These are phyloP conservation scores for Pedicia rivosa DNA, from an alignment of 2,888 invertebrate genomes.

Conservation along the genomic window DNA sequence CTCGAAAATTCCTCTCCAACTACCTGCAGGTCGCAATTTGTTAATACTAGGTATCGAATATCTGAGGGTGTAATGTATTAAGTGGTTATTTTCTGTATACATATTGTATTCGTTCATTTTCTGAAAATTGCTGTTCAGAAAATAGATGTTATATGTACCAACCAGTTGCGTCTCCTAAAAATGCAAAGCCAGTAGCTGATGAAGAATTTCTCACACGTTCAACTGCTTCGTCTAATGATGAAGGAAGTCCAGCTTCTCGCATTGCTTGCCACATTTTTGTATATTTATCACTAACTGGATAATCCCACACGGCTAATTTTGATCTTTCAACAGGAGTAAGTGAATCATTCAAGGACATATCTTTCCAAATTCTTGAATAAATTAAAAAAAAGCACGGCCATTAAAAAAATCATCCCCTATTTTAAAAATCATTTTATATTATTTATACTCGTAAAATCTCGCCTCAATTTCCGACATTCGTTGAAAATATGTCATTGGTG, in stretches of 20 bases:
- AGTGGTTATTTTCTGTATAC: too few relatives aligned
- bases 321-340: constrained; percentile 78
- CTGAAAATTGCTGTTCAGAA: too few relatives aligned
- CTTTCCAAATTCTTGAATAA: constrained; percentile 75
- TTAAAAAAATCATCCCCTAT: too few relatives aligned
- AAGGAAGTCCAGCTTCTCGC: constrained; percentile 67
- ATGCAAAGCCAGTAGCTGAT: constrained; percentile 77
- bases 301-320: constrained; percentile 95
- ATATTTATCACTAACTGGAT: constrained; percentile 95
- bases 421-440: constrained; percentile 35
- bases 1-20: constrained; percentile 95
- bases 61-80: too few relatives aligned
- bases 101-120: too few relatives aligned
- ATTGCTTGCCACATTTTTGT: constrained; percentile 98
- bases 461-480: constrained; percentile 93
- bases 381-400: constrained; percentile 17
- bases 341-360: constrained; percentile 91
- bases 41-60: constrained; percentile 41
- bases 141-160: too few relatives aligned
- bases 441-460: constrained; percentile 59
- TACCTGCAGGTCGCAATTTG: constrained; percentile 56
- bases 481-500: constrained; percentile 87
- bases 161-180: constrained; percentile 91
- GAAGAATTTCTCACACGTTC: constrained; percentile 48
- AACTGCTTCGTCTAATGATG: constrained; percentile 62